Evolutionary conservation across 2,113 vertebrate species (phyloP), one percentile per base, ranked within the genome.

Genomic region (Panurus biarmicus): DNA sequence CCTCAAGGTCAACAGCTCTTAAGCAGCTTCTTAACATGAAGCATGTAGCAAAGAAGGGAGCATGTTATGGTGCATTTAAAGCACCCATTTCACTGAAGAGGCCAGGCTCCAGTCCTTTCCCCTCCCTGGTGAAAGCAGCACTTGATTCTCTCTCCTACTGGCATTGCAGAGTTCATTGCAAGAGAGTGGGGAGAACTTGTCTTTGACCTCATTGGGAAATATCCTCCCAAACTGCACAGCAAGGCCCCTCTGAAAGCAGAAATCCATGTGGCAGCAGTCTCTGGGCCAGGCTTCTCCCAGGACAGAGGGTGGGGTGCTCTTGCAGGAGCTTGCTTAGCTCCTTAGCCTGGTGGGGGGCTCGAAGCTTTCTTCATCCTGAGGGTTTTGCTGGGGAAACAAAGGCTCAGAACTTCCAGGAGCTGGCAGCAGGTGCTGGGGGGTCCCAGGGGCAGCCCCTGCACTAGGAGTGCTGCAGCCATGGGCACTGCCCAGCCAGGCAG

Each of bases 391-490:
- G 23, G 58, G 9, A 54, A 80, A 36, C 21, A 66, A 65, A 78
- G 15, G 36, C 14, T 29, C 8, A 4, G 16, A 56, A 7, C 5
- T 40, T 53, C 6, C 16, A 11, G 36, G 60, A 60, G 28, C 5
- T 56, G 18, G 33, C 10, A 42, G 33, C 26, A 11, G 18, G 25
- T 42, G 21, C 26, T 28, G 61, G 71, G 54, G 74, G 31, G 24
- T 11, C 17, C 23, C 33, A 12, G 62, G 73, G 44, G 26, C 72
- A 51, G 36, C 31, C 38, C 24, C 57, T 0, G 18, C 8, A 10
- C 66, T 0, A 0, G 50, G 33, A 54, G 12, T 0, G 0, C 42
- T 16, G 54, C 58, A 44, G 76, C 57, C 36, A 17, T 17, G 6
- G 89, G 33, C 78, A n/a, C 45, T 89, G 33, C 54, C 62, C 5